Evolutionary conservation across 53 echinoderm and acorn worm species (phyloP), one percentile per base, ranked within the genome.

Genomic region (Luidia sarsii): DNA sequence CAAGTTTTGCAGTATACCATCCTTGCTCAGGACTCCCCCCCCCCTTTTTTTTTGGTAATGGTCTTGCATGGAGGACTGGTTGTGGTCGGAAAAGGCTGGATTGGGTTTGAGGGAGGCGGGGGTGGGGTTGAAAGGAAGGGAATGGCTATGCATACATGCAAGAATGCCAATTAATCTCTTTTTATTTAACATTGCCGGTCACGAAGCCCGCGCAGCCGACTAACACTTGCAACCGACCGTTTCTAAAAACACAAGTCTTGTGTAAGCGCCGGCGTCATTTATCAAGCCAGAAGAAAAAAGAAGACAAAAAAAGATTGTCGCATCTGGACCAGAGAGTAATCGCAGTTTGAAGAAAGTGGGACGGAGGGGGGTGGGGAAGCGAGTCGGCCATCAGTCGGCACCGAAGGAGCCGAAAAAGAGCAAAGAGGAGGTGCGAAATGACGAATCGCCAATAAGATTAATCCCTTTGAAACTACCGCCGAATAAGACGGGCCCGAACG

Each of bases 371-470:
- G n/a, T n/a, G n/a, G n/a, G n/a, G n/a, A n/a, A n/a, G n/a, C n/a
- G n/a, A n/a, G n/a, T n/a, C n/a, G n/a, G n/a, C n/a, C n/a, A n/a
- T n/a, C 50, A 50, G 49, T 33, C 9, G 18, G 52, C 48, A 27
- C 19, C n/a, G n/a, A n/a, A n/a, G n/a, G n/a, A n/a, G 33, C 18
- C 18, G 4, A 11, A 53, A 32, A 56, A 25, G 72, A 72, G 54
- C 55, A 72, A 53, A 56, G 72, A n/a, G 72, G 39, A 72, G 72
- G 72, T 56, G 53, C 14, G 55, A 37, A 72, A 55, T 72, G 54
- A 55, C 37, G 38, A 72, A 72, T 55, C 57, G 25, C 55, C 72
- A 72, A 72, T 72, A 38, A 55, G 72, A 72, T 72, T 56, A 72
- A 72, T 56, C 72, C 28, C 72, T 72, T 72, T 72, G 72, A 72